A percentile compares a stretch with the other conserved stretches of the same genome.
Evolutionary conservation across 2,888 invertebrate species (phyloP).

Genomic region (Drosophila mimetica): DNA sequence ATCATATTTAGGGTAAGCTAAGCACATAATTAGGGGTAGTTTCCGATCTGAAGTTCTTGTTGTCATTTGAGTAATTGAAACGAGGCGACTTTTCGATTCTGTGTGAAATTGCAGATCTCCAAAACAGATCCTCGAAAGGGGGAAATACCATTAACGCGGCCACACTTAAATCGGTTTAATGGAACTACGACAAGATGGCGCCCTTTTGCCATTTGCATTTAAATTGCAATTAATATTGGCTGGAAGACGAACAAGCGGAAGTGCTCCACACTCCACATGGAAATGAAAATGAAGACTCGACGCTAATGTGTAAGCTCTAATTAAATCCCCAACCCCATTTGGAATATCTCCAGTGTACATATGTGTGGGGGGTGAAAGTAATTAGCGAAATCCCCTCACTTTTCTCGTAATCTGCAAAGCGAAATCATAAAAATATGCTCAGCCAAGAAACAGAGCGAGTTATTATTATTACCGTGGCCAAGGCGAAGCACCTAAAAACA

Average conservation of each 20-base stretch:
- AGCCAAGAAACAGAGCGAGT: constrained; percentile 67
- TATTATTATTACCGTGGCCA: constrained; percentile 69
- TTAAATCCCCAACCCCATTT: constrained; percentile 48
- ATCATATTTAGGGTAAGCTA: constrained; percentile 73
- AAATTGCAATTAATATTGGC: constrained; percentile 69
- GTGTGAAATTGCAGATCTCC: constrained; percentile 47
- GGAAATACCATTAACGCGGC: constrained; percentile 48
- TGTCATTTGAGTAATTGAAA: constrained; percentile 45
- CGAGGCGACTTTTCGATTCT: constrained; percentile 47
- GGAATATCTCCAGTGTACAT: constrained; percentile 12
- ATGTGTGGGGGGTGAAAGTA: constrained; percentile 54
- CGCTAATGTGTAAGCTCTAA: constrained; percentile 70
- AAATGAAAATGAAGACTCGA: constrained; percentile 60
- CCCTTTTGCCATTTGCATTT: constrained; percentile 59
- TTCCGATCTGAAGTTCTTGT: constrained; percentile 47
- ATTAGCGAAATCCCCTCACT: constrained; percentile 72
- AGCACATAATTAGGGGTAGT: constrained; percentile 74
- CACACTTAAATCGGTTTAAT: constrained; percentile 50
- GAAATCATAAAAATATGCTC: constrained; percentile 76
- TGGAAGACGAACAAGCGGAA: constrained; percentile 8
- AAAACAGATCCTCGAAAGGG: constrained; percentile 1
- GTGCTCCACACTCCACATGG: constrained; percentile 42
- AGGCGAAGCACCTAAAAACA: constrained; percentile 68
- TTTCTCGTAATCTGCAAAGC: constrained; percentile 68
- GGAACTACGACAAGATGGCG: constrained; percentile 54